Evolutionary conservation across 2,797 vertebrate species (phyloP).

Genomic region (Lycodopsis pacificus): DNA sequence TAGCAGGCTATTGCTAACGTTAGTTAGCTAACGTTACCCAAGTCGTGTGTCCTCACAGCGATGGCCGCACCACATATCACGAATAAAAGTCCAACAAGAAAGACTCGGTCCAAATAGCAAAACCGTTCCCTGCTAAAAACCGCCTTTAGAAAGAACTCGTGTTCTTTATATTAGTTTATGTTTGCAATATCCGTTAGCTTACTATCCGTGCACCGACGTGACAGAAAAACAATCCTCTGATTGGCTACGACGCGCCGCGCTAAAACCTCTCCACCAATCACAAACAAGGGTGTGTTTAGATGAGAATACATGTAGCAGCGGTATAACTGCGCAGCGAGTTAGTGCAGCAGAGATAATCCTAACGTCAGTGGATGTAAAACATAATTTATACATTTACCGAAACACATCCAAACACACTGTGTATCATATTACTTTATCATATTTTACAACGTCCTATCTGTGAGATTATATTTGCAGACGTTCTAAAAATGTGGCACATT

Average conservation of each 20-base stretch:
- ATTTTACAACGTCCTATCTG: background rate
- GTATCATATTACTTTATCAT: background rate
- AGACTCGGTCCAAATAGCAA: background rate
- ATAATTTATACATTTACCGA: background rate
- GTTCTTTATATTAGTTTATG: conserved; percentile 71
- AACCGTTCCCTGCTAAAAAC: background rate
- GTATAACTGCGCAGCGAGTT: conserved; percentile 44
- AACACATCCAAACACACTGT: background rate
- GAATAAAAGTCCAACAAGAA: conserved; percentile 7
- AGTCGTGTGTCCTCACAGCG: conserved; percentile 36
- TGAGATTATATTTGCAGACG: background rate
- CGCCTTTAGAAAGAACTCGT: background rate
- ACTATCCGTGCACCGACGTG: conserved; percentile 75
- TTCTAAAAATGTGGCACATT: background rate
- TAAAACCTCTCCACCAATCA: conserved; percentile 83
- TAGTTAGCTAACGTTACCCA: conserved; percentile 66
- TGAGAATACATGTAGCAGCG: background rate
- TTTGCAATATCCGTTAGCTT: conserved; percentile 79
- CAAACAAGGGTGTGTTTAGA: conserved; percentile 64
- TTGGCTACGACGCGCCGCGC: conserved; percentile 84
- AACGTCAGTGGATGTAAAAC: background rate
- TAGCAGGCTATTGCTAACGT: conserved; percentile 69
- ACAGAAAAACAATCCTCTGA: conserved; percentile 83
- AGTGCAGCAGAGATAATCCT: background rate
- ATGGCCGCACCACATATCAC: conserved; percentile 34